Percentiles rank a stretch among this genome's conserved stretches.
Conservation (phyloP, 1,140 invertebrate species). For the Contarinia nasturtii region DNA sequence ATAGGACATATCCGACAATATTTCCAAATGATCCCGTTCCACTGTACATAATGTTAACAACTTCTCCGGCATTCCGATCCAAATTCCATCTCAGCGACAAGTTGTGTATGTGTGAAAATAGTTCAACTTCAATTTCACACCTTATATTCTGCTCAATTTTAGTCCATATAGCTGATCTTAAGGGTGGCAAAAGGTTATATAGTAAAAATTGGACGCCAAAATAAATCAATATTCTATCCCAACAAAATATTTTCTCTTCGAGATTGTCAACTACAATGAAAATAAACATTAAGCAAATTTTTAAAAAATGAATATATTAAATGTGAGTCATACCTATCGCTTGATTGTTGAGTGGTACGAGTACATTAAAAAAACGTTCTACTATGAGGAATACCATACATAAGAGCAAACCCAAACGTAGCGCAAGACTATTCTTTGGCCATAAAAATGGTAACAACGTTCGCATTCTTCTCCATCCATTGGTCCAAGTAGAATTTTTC, state of each 20-base stretch:
- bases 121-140: slow-evolving; percentile 65
- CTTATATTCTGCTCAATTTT: slow-evolving; percentile 89
- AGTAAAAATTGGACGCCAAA: slow-evolving; percentile 76
- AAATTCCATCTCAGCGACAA: slow-evolving; percentile 81
- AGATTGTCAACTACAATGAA: slow-evolving; percentile 48
- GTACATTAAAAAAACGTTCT: slow-evolving; percentile 78
- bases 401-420: slow-evolving; percentile 69
- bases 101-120: slow-evolving; percentile 76
- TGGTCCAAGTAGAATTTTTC: slow-evolving; percentile 52
- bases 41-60: slow-evolving; percentile 82
- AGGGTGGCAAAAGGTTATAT: slow-evolving; percentile 84
- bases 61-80: slow-evolving; percentile 87
- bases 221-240: slow-evolving; percentile 77
- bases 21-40: slow-evolving; percentile 89
- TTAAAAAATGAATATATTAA: slow-evolving; percentile 12
- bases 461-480: slow-evolving; percentile 57
- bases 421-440: slow-evolving; percentile 58
- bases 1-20: slow-evolving; percentile 71
- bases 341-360: slow-evolving; percentile 86
- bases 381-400: slow-evolving; percentile 59
- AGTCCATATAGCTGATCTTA: slow-evolving; percentile 85
- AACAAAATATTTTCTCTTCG: slow-evolving; percentile 47
- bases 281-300: neutral
- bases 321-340: slow-evolving; percentile 41
- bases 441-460: slow-evolving; percentile 77